Percentiles rank a stretch among this genome's conserved stretches.
phyloP scores from a whole-genome alignment of 2,797 vertebrate species.

The Aphelocoma californica region DNA sequence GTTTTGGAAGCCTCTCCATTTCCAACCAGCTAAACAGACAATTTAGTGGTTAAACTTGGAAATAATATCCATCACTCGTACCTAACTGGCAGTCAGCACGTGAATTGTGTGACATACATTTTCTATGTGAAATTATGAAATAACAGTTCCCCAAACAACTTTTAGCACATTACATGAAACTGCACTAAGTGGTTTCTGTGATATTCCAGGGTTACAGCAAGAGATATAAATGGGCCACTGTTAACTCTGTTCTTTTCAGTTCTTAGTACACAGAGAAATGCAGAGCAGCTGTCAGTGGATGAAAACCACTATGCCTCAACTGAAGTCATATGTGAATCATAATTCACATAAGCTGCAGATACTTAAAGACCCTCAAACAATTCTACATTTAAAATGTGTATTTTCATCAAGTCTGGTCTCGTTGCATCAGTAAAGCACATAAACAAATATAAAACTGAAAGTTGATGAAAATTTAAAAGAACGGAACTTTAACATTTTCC shows the following conservation, averaged over 20 bases:
- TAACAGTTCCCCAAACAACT: not conserved
- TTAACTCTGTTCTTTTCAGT: not conserved
- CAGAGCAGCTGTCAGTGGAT: not conserved
- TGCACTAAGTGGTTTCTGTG: not conserved
- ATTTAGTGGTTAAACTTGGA: not conserved
- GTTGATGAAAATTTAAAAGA: not conserved
- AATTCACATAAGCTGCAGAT: not conserved
- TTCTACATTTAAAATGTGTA: not conserved
- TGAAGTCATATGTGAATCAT: not conserved
- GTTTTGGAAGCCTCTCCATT: not conserved
- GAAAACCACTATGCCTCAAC: not conserved
- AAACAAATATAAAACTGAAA: not conserved
- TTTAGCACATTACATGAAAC: not conserved
- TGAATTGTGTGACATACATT: accelerated
- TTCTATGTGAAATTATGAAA: not conserved
- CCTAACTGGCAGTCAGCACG: not conserved
- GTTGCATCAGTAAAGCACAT: not conserved
- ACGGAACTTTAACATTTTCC: not conserved
- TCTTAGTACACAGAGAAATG: not conserved
- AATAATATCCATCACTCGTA: not conserved
- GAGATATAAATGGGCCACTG: not conserved
- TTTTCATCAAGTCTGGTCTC: not conserved
- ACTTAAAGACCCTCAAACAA: not conserved
- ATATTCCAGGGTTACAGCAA: not conserved
- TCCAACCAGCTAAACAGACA: not conserved